Evolutionary conservation across 2,113 vertebrate genomes (phyloP).

Genomic region (western clawed frog (Xenopus tropicalis)): UCB_Xtro_10.0 CM004450.2:90497501-90498000

Average conservation of each 20-base stretch:
- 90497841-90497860: neutral
- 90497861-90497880: neutral
- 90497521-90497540: too few species aligned
- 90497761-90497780: conserved; percentile 16
- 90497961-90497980: conserved; percentile 31
- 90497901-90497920: conserved; percentile 12
- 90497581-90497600: neutral
- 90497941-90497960: conserved; percentile 44
- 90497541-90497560: neutral
- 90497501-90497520: too few species aligned
- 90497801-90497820: conserved; percentile 27
- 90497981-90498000: conserved; percentile 32
- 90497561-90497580: neutral
- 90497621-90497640: too few species aligned
- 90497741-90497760: neutral
- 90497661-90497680: neutral
- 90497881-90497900: conserved; percentile 1
- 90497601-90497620: neutral
- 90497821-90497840: conserved; percentile 29
- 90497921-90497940: conserved; percentile 29
- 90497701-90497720: too few species aligned
- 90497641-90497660: neutral
- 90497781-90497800: conserved; percentile 21
- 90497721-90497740: neutral
- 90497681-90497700: neutral